Base-by-base conservation (phyloP, 1,140 invertebrate species). In the Caenorhabditis inopinata region DNA sequence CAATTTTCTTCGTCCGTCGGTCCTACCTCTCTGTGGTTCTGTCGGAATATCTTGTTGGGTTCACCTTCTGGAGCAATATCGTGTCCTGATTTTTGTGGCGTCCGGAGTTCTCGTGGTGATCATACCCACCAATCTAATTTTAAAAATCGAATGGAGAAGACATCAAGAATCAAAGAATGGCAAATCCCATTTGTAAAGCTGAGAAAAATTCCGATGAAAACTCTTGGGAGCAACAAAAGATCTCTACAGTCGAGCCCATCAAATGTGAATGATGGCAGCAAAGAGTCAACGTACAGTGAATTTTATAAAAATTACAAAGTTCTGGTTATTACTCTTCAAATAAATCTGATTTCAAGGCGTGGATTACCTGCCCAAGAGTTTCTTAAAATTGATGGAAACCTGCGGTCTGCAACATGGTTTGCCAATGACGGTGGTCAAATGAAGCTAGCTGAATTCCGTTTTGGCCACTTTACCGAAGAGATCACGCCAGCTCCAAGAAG, bases 151-250 rank as follows among this genome's bases (percentile, higher is more conserved):
- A 38, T 32, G 6, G 81, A 82, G 45, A 23, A 47, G 35, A 14
- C 68, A 45, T 27, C 76, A 9, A 53, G 79, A 16, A 82, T 79
- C 48, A 14, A 76, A 9, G 53, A 74, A 27, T 82, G 81, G 81
- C 81, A 82, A 42, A 75, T 82, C 23, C 51, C 79, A n/a, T 53
- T 32, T 29, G 7, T 25, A 25, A 16, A 79, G 46, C 49, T 80
- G 21, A 18, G 23, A 46, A 75, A 74, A 12, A 38, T 9, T 42
- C 7, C 58, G 23, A 38, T 25, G 62, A 68, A 85, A n/a, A 85
- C n/a, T n/a, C n/a, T n/a, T n/a, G 73, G 25, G 23, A 78, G n/a
- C 14, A 18, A 29, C 83, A 80, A 48, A 78, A 81, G 35, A 80
- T 79, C 6, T 78, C 75, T 42, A 7, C 38, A 58, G 5, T 58